phyloP scores from a whole-genome alignment of 2,888 invertebrate genomes.

The Idaea straminata region DNA sequence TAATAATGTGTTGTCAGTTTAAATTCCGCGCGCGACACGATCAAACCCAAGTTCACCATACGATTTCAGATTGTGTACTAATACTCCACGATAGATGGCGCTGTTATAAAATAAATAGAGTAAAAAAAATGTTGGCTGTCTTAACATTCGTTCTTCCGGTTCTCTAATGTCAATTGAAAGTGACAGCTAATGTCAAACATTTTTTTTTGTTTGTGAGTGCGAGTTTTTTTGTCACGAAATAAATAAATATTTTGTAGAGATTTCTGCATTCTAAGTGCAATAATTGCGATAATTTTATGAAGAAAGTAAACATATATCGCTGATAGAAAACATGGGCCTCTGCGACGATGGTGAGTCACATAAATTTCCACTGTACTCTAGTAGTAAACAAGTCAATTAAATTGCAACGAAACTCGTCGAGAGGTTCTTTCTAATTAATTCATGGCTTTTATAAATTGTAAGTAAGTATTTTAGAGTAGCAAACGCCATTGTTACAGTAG shows the following conservation, averaged over 20 bases:
- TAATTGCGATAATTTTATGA: slow-evolving; percentile 14
- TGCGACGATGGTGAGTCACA: slow-evolving; percentile 67
- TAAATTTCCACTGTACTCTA: slow-evolving; percentile 25
- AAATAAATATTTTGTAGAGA: neutral
- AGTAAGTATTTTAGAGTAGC: neutral
- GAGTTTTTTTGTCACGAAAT: neutral
- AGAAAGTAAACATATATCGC: slow-evolving; percentile 22
- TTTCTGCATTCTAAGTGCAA: neutral
- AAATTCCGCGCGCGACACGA: too few relatives aligned
- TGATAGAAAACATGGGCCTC: slow-evolving; percentile 54
- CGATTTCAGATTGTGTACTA: too few relatives aligned
- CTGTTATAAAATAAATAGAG: slow-evolving; percentile 5
- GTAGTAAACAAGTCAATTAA: slow-evolving; percentile 68
- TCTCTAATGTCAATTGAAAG: slow-evolving; percentile 25
- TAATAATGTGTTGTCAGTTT: too few relatives aligned
- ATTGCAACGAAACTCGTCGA: slow-evolving; percentile 6
- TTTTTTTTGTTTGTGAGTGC: slow-evolving; percentile 9
- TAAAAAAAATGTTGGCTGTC: slow-evolving; percentile 8
- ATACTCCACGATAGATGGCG: slow-evolving; percentile 28
- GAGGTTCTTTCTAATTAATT: neutral
- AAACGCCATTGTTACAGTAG: neutral
- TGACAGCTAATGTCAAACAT: slow-evolving; percentile 31
- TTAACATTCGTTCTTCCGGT: slow-evolving; percentile 32
- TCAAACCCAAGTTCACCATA: too few relatives aligned
- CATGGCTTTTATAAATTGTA: slow-evolving; percentile 11